Evolutionary conservation across 2,797 vertebrate species (phyloP), one percentile per base, ranked within the genome.

Genomic region (Uromys caudimaculatus): DNA sequence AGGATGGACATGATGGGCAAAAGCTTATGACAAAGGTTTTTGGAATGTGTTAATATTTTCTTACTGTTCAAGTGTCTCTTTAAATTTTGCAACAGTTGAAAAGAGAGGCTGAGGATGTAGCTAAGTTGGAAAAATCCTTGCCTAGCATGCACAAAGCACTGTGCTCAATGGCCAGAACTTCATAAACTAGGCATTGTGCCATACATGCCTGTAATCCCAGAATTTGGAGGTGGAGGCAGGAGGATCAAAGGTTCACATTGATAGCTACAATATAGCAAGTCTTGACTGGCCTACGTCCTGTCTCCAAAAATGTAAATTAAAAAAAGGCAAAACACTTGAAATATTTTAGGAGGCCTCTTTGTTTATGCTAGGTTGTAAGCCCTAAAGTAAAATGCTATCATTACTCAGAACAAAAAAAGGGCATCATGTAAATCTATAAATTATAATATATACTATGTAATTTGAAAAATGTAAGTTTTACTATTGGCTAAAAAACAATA

Each of bases 31-130:
- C 44, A 79, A 82, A 85, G 81, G 71, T 86, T 93, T 94, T 71
- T 44, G n/a, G 90, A 81, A 94, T 71, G 23, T 87, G 10, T 73
- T 83, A 67, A 71, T 93, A n/a, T n/a, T 81, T 79, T 79, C 50
- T 91, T 73, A 60, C 44, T 91, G 32, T 91, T 95, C 24, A 91
- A 44, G 47, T 58, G 64, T 38, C 75, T 85, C 52, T 82, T 91
- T 79, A 88, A 78, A 52, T 90, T 93, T 91, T 84, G 11, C 91
- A 92, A 92, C 12, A 82, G n/a, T 82, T 60, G n/a, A 60, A 82
- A 82, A 60, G n/a, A 60, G 13, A 38, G 56, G 23, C 79, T 58
- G 79, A 60, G n/a, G n/a, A 29, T 60, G 54, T 9, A 82, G 54
- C 12, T 38, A 23, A 73, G 71, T 73, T 73, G 71, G 38, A 73